Conservation (phyloP, 2,797 vertebrate species). For the Masticophis lateralis region DNA sequence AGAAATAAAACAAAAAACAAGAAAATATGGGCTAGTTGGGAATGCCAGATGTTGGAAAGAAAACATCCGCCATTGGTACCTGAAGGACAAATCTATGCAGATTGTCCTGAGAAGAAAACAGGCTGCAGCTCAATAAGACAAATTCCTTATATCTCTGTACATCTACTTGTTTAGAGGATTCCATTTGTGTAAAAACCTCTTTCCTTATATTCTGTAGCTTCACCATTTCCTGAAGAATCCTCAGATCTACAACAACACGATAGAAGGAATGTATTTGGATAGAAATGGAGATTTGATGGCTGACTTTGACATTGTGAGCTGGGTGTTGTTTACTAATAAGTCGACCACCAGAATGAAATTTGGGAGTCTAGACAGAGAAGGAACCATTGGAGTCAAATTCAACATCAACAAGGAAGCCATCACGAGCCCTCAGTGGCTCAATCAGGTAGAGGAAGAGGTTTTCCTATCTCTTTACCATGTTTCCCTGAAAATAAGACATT, state of each 20-base stretch:
- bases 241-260: background rate
- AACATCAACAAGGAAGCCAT: background rate
- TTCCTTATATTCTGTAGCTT: background rate
- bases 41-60: background rate
- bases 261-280: background rate
- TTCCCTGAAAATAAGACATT: too few species aligned
- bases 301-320: background rate
- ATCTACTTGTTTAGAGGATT: background rate
- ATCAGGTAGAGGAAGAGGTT: background rate
- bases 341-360: background rate
- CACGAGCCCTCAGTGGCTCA: background rate
- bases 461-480: background rate
- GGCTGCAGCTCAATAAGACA: background rate
- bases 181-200: background rate
- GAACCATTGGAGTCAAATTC: background rate
- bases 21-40: background rate
- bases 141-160: background rate
- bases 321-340: background rate
- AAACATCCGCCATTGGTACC: background rate
- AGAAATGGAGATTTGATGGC: background rate
- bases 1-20: background rate
- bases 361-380: background rate
- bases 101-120: too few species aligned
- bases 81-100: background rate
- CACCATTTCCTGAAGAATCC: background rate